Conservation (phyloP, 2,888 invertebrate species). For the Mystacides longicornis region DNA sequence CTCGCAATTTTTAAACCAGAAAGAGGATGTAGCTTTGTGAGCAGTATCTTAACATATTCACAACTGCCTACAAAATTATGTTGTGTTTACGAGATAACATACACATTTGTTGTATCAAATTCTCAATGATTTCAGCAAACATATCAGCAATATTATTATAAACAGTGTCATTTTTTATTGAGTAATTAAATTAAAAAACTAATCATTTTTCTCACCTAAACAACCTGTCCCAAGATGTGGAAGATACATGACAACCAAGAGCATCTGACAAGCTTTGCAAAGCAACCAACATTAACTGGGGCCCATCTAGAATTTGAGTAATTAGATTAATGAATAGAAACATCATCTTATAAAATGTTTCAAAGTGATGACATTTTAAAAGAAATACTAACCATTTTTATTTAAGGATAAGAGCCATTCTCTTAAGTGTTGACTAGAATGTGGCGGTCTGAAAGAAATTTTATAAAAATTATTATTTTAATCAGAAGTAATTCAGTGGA, state of each 20-base stretch:
- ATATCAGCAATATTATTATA: too few relatives aligned
- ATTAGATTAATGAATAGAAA: neutral
- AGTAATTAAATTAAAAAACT: neutral
- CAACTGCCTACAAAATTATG: too few relatives aligned
- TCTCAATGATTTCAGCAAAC: too few relatives aligned
- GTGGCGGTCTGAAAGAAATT: constrained; percentile 43
- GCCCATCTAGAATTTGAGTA: constrained; percentile 45
- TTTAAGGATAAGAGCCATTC: constrained; percentile 58
- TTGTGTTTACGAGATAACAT: too few relatives aligned
- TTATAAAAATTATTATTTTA: too few relatives aligned
- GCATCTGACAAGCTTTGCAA: constrained; percentile 69
- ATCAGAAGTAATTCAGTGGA: too few relatives aligned
- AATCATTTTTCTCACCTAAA: constrained; percentile 44
- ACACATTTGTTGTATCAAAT: too few relatives aligned
- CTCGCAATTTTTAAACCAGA: too few relatives aligned
- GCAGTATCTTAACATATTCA: too few relatives aligned
- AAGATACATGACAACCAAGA: constrained; percentile 67
- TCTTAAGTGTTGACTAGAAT: constrained; percentile 56
- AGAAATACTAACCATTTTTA: constrained; percentile 40
- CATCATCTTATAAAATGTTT: neutral
- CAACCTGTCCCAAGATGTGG: constrained; percentile 74
- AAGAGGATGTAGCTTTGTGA: too few relatives aligned
- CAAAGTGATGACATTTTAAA: constrained; percentile 8
- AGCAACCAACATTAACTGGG: constrained; percentile 61
- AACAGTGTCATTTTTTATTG: too few relatives aligned